Percentiles rank a stretch among this genome's conserved stretches.
Conservation (phyloP, 2,797 vertebrate species). For the Manis pentadactyla region DNA sequence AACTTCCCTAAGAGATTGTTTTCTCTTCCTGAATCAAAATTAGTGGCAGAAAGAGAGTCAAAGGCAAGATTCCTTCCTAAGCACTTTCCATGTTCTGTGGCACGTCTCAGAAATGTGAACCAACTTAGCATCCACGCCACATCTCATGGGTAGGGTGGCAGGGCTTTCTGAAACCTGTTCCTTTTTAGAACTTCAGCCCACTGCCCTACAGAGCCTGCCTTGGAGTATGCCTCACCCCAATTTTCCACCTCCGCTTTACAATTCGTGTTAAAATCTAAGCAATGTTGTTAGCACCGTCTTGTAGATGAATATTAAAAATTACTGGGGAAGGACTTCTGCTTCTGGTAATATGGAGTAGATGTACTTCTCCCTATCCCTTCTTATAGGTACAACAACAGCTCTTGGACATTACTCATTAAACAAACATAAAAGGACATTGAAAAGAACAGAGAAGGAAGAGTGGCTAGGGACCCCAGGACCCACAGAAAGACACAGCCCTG, state of each 20-base stretch:
- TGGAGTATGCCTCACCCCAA: not conserved
- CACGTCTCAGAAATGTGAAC: not conserved
- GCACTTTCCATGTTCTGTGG: not conserved
- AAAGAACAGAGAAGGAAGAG: not conserved
- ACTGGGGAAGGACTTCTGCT: not conserved
- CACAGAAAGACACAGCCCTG: not conserved
- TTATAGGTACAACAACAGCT: not conserved
- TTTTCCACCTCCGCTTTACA: not conserved
- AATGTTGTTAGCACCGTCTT: not conserved
- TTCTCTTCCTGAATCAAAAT: constrained; percentile 20
- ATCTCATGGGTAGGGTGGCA: not conserved
- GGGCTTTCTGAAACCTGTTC: not conserved
- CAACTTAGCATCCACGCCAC: not conserved
- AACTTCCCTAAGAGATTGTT: not conserved
- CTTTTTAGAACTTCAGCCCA: not conserved
- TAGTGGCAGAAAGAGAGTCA: not conserved
- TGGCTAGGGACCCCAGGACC: not conserved
- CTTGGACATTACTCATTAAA: not conserved
- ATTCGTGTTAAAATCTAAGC: not conserved
- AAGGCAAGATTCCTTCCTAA: not conserved
- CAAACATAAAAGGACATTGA: not conserved
- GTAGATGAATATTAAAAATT: not conserved
- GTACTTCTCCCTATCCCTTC: not conserved
- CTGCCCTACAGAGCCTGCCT: not conserved
- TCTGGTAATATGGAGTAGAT: not conserved